Base-by-base conservation (phyloP, 2,797 vertebrate species). In the Dryobates pubescens region DNA sequence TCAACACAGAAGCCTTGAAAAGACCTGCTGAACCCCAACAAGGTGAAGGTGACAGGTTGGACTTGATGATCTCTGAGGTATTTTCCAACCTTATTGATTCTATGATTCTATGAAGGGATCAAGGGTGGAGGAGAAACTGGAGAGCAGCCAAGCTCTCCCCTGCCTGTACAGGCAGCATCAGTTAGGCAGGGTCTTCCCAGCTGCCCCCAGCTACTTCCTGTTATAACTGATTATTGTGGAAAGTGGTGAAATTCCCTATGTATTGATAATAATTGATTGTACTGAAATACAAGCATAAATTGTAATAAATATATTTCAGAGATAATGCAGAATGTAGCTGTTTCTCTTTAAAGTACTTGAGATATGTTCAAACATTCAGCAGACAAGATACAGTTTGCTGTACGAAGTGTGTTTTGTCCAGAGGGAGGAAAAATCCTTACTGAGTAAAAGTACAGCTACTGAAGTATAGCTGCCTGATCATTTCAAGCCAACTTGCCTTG, bases 161-260 rank as follows among this genome's bases (percentile, higher is more conserved):
- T 26, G 22, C 18, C 19, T 36, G 13, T 30, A 19, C 0, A 0
- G 36, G 23, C 23, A 58, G 51, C 9, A 29, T 6, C 34, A 15
- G 9, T 0, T 2, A 8, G 41, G 3, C 27, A 67, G 19, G 16
- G 4, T 9, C 3, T 3, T 20, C 18, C 12, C 12, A 30, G n/a
- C 22, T 56, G 15, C 6, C 7, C 19, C 9, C 2, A 1, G 13
- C 14, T 59, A 19, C 3, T 13, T 7, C 8, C 3, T 0, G 0
- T 8, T 9, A 10, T 5, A 7, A 30, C 30, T 53, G 45, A 6
- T 11, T 63, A 4, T 2, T 18, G 5, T 13, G 19, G 15, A 67
- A 70, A 57, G 38, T 0, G 15, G 20, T 10, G 32, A 51, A 47
- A 51, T 47, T 20, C 8, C 2, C 8, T n/a, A 7, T 8, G 1